Evolutionary conservation across 1,140 invertebrate species (phyloP), one percentile per base, ranked within the genome.

Genomic region (Copidosoma floridanum): DNA sequence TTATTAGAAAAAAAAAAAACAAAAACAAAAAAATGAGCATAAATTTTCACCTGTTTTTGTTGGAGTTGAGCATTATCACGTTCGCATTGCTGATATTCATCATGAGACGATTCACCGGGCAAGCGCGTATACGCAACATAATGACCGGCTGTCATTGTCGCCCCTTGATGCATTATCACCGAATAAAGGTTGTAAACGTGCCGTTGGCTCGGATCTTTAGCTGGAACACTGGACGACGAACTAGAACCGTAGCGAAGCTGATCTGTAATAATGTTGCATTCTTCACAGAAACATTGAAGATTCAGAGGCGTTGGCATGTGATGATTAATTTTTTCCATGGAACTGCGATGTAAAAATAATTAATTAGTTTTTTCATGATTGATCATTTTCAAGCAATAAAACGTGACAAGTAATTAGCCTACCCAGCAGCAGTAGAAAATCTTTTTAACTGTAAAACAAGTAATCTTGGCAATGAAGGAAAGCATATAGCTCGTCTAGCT

Each of bases 161-260:
- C 86, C 2, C 93, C 93, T 41, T 93, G 85, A 79, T 96, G 93
- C 85, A 93, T 94, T 58, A 95, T 93, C 4, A 96, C 89, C 24
- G 89, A 92, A 79, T 90, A 94, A 1, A 96, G 78, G 57, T 87
- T 85, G 72, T 94, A 95, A n/a, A 84, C 84, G 72, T 85, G 86
- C 7, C 85, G 79, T 18, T 84, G 80, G 18, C 81, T 74, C 26
- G 81, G 74, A 38, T 76, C 74, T 12, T 67, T 62, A 27, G 55
- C 20, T 76, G 71, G 48, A 70, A 71, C 53, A n/a, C 16, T 18
- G 1, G 47, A n/a, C n/a, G n/a, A n/a, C n/a, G n/a, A n/a, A n/a
- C n/a, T n/a, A n/a, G n/a, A n/a, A n/a, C n/a, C n/a, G 29, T 32
- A 7, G 29, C 29, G 29, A 32, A 32, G 6, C 29, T 32, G 6